Percentiles rank a stretch among this genome's conserved stretches.
Conservation (phyloP, 2,888 invertebrate species). For the Anodontia alba region DNA sequence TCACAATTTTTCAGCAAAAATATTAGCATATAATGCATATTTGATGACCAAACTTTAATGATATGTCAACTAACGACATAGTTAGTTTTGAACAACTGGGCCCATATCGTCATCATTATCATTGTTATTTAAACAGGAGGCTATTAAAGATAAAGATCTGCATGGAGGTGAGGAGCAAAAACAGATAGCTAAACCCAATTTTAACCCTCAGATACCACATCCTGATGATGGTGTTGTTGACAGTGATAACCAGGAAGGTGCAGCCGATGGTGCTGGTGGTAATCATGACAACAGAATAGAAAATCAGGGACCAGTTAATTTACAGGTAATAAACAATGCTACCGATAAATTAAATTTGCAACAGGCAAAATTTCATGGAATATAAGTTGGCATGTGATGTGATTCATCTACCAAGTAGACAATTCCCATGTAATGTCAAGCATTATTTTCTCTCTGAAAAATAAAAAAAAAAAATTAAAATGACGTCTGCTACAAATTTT, state of each 20-base stretch:
- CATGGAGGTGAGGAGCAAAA: not conserved
- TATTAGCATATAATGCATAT: no score
- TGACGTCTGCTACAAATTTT: no score
- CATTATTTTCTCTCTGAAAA: no score
- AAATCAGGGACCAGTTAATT: conserved; percentile 57
- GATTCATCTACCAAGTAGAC: no score
- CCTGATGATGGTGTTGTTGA: not conserved
- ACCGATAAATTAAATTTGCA: not conserved
- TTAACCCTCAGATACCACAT: conserved; percentile 8
- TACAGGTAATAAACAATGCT: conserved; percentile 37
- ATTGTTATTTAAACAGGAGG: no score
- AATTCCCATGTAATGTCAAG: no score
- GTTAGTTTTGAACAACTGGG: no score
- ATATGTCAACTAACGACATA: no score
- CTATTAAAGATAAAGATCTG: conserved; percentile 2
- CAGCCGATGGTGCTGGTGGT: conserved; percentile 20
- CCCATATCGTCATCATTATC: no score
- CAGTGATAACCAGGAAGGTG: conserved; percentile 6
- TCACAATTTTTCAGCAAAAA: no score
- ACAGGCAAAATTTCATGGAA: not conserved
- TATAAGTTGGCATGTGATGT: not conserved
- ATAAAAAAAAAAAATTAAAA: no score
- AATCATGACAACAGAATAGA: conserved; percentile 55
- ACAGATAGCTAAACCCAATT: conserved; percentile 39
- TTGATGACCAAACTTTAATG: no score